phyloP scores from a whole-genome alignment of 2,797 vertebrate species.

The Gymnoscopelus braueri region DNA sequence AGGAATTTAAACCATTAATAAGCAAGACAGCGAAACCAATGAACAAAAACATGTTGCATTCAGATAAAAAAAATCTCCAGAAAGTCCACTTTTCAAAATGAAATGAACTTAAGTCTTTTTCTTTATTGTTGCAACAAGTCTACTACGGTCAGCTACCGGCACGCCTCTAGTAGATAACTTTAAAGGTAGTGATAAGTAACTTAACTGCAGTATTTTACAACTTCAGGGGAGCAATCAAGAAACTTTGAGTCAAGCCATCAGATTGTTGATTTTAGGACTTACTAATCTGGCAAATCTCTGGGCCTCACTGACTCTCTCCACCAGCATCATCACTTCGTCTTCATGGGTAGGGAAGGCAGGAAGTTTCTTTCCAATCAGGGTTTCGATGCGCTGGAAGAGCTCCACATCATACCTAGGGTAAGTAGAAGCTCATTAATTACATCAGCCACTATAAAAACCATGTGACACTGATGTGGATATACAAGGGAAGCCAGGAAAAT shows the following conservation, averaged over 20 bases:
- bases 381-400: slow-evolving; percentile 96
- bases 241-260: neutral
- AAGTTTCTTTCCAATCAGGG: slow-evolving; percentile 94
- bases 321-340: slow-evolving; percentile 97
- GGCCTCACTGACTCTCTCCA: slow-evolving; percentile 94
- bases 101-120: too few relatives aligned
- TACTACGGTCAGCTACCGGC: too few relatives aligned
- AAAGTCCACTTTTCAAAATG: too few relatives aligned
- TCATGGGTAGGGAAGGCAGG: slow-evolving; percentile 94
- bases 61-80: neutral
- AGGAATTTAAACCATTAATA: neutral
- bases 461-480: neutral
- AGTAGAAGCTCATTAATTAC: neutral
- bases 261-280: slow-evolving; percentile 39
- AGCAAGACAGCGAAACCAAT: neutral
- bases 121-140: too few relatives aligned
- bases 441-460: neutral
- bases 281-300: slow-evolving; percentile 94
- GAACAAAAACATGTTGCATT: neutral
- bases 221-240: neutral
- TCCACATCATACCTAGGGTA: slow-evolving; percentile 92
- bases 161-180: neutral
- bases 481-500: neutral
- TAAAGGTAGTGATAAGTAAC: neutral
- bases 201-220: neutral